phyloP scores from a whole-genome alignment of 2,888 invertebrate species.

The Mesopsocus fuscifrons region DNA sequence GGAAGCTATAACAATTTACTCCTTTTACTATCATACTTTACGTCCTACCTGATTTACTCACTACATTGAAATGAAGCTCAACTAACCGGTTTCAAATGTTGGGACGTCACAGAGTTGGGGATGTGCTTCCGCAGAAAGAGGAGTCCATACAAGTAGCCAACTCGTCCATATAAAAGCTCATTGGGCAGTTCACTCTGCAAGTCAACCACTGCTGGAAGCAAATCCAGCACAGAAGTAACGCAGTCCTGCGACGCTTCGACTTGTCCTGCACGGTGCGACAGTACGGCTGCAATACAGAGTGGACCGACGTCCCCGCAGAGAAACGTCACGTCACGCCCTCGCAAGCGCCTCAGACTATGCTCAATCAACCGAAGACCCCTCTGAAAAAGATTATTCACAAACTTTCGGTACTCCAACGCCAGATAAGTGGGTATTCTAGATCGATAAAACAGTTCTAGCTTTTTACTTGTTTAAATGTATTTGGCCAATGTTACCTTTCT shows the following conservation, averaged over 20 bases:
- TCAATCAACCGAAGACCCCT: slow-evolving; percentile 27
- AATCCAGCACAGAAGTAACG: slow-evolving; percentile 20
- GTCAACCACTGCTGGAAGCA: slow-evolving; percentile 34
- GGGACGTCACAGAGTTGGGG: slow-evolving; percentile 20
- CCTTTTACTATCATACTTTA: no score
- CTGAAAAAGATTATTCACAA: no score
- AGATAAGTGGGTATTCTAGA: no score
- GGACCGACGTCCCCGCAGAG: slow-evolving; percentile 49
- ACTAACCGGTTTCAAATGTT: no score
- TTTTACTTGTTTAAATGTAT: no score
- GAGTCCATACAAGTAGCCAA: slow-evolving; percentile 62
- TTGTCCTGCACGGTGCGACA: slow-evolving; percentile 34
- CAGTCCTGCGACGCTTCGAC: slow-evolving; percentile 30
- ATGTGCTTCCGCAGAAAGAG: slow-evolving; percentile 51
- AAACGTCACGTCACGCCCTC: slow-evolving; percentile 27
- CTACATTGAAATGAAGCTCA: no score
- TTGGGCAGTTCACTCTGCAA: slow-evolving; percentile 39
- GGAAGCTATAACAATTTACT: no score
- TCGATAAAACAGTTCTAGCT: no score
- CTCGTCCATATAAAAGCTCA: slow-evolving; percentile 70
- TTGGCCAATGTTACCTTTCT: no score
- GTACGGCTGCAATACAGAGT: slow-evolving; percentile 37
- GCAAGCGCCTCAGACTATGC: slow-evolving; percentile 25
- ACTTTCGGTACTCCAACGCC: no score
- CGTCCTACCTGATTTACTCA: no score